Base-by-base conservation (phyloP, 30 jellyfish, hydroid and myxozoan genomes). In the Mastigias papua region DNA sequence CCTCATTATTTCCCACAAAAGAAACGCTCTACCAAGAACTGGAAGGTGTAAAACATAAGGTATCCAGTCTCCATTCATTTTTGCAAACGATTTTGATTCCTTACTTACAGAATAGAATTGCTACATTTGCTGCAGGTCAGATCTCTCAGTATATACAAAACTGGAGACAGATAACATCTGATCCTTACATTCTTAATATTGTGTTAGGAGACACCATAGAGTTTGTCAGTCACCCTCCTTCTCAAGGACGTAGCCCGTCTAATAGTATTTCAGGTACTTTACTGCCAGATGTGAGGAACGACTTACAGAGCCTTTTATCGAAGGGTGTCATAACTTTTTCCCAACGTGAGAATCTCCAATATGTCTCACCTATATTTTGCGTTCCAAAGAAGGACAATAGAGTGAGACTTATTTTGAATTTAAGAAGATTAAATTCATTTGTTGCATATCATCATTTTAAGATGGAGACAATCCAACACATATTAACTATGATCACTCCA, bases 401-500 rank as follows among this genome's bases (percentile, higher is more conserved):
- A 34, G 21, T 54, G 11, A 76, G 84, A 10, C 78, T 78, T 50
- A 77, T 66, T 71, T 60, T 89, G 48, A 79, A 78, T 79, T 34
- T 89, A 1, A 69, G 79, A 60, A 34, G 51, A 60, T 60, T 78
- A 25, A 76, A 89, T 51, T 2, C 35, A 15, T 68, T 2, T 67
- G 70, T 87, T 76, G 81, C 30, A n/a, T 64, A 87, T 30, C 54
- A n/a, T 50, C 91, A 76, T 66, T 87, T 87, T 33, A 87, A 87
- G 42, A 87, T 65, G 96, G 91, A 87, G 31, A 76, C 80, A 2
- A 68, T 87, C 23, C 87, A 67, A 11, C 6, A 21, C 48, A 61
- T 71, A 26, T 65, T 87, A 3, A 13, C 34, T 1, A 6, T 87
- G 70, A 64, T 66, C 3, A 87, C 91, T 1, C 86, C 86, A 48